These are phyloP conservation scores for Clarias gariepinus DNA, from an alignment of 2,113 vertebrate species.

Conservation along the genomic window DNA sequence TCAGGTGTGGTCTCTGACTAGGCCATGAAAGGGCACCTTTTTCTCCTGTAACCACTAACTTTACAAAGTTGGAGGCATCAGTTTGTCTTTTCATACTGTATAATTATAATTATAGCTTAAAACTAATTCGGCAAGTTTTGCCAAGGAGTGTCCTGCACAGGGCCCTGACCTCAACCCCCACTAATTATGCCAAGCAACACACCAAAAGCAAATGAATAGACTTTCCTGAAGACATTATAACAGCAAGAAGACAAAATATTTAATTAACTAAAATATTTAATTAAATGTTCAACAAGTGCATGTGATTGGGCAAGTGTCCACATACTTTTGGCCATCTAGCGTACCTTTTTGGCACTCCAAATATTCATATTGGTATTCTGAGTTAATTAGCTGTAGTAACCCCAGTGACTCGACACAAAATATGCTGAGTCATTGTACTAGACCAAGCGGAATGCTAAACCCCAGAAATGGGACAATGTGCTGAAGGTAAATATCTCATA, in stretches of 20 bases:
- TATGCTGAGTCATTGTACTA: background rate
- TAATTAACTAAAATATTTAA: background rate
- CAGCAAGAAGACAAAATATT: background rate
- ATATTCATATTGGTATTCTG: background rate
- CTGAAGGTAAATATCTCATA: background rate
- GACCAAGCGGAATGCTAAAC: background rate
- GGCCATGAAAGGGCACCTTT: too few species aligned
- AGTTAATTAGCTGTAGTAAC: background rate
- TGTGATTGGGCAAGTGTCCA: background rate
- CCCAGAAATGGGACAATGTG: background rate
- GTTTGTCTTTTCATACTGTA: too few species aligned
- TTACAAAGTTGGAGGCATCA: background rate
- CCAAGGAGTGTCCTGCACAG: background rate
- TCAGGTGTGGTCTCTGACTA: too few species aligned
- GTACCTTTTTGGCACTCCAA: background rate
- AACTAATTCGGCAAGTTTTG: background rate
- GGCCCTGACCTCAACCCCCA: background rate
- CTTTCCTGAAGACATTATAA: background rate
- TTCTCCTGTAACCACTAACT: too few species aligned
- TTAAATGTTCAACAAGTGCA: background rate
- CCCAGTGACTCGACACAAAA: background rate
- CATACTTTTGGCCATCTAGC: background rate
- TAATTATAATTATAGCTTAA: background rate
- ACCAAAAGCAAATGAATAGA: background rate
- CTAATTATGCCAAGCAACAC: background rate